Evolutionary conservation across 2,113 vertebrate genomes (phyloP).

Genomic region (Eulacestoma nigropectus): DNA sequence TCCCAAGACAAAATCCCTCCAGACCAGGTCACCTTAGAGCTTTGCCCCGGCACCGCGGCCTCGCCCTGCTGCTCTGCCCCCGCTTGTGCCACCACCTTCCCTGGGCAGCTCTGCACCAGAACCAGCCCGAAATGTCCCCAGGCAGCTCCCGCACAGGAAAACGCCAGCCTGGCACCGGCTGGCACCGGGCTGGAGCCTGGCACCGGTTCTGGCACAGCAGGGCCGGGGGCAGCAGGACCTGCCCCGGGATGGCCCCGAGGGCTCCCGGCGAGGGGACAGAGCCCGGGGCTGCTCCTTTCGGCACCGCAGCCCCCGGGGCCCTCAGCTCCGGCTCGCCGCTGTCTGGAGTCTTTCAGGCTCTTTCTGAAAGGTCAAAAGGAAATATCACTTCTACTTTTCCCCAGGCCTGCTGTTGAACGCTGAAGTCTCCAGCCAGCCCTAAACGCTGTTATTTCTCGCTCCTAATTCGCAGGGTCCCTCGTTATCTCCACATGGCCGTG

Average conservation of each 20-base stretch:
- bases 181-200: too few relatives aligned
- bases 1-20: neutral
- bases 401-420: neutral
- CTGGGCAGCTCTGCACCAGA: neutral
- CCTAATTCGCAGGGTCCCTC: neutral
- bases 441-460: neutral
- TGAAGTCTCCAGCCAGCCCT: constrained; percentile 4
- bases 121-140: neutral
- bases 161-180: neutral
- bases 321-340: neutral
- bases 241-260: neutral
- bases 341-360: neutral
- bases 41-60: neutral
- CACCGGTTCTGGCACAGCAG: neutral
- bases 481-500: neutral
- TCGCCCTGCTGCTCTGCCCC: neutral
- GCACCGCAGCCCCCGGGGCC: neutral
- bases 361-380: constrained; percentile 45
- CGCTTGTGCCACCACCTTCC: rapidly evolving
- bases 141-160: neutral
- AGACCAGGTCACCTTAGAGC: neutral
- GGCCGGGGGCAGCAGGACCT: neutral
- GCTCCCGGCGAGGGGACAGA: neutral
- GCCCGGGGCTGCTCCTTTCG: neutral
- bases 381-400: constrained; percentile 12